A percentile compares a stretch with the other conserved stretches of the same genome.
Conservation (phyloP, 2,888 invertebrate genomes). For the Drosophila mulleri region DNA sequence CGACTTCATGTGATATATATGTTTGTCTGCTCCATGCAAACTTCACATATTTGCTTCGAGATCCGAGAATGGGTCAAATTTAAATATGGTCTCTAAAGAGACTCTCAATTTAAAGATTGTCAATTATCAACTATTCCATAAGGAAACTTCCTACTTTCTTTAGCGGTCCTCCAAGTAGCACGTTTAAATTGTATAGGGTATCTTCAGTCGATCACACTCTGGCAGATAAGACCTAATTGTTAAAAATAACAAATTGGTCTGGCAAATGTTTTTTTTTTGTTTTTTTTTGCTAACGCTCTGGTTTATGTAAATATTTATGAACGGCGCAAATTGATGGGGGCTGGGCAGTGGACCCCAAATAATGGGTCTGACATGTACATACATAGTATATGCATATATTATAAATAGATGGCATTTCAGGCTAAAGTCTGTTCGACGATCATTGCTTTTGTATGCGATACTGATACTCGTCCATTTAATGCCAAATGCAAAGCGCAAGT, state of each 20-base stretch:
- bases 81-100: too few relatives aligned
- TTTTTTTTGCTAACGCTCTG: constrained; percentile 24
- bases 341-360: constrained; percentile 17
- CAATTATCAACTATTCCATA: background rate
- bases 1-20: too few relatives aligned
- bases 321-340: constrained; percentile 42
- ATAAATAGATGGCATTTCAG: constrained; percentile 6
- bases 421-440: constrained; percentile 3
- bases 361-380: constrained; percentile 3
- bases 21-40: background rate
- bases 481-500: constrained; percentile 35
- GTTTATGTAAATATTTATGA: constrained; percentile 71
- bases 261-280: constrained; percentile 35
- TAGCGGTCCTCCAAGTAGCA: background rate
- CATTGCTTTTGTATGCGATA: constrained; percentile 18
- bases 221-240: constrained; percentile 5
- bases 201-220: background rate
- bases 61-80: background rate
- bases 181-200: constrained; percentile 19
- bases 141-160: background rate
- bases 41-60: background rate
- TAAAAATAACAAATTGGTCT: constrained; percentile 60
- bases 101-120: too few relatives aligned
- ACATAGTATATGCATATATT: background rate
- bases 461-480: constrained; percentile 12